Percentiles rank a stretch among this genome's conserved stretches.
These are phyloP conservation scores for Carollia perspicillata DNA, from an alignment of 2,113 vertebrate species.

Conservation along the genomic window DNA sequence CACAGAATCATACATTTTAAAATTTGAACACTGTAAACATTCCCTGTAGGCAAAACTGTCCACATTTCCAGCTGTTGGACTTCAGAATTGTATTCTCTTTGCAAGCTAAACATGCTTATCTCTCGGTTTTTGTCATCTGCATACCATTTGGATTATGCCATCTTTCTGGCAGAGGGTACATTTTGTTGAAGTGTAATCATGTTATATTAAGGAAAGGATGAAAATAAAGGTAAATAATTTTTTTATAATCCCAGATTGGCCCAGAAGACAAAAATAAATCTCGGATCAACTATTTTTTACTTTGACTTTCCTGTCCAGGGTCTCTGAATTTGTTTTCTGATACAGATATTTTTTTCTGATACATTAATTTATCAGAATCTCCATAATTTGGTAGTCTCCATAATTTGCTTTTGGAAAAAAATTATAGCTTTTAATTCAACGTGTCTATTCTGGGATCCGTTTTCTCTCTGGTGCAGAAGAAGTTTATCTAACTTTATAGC, in stretches of 20 bases:
- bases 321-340: conserved; percentile 12
- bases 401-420: conserved; percentile 12
- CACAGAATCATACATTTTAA: neutral
- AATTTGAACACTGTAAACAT: neutral
- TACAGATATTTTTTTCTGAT: conserved; percentile 1
- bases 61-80: neutral
- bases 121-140: neutral
- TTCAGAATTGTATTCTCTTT: neutral
- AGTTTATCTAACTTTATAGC: conserved; percentile 67
- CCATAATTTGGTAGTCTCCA: conserved; percentile 25
- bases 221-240: neutral
- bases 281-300: neutral
- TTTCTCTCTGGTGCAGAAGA: conserved; percentile 62
- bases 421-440: conserved; percentile 61
- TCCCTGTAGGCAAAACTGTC: neutral
- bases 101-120: neutral
- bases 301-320: neutral
- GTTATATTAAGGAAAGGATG: neutral
- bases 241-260: neutral
- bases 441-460: conserved; percentile 55
- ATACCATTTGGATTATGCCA: neutral
- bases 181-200: neutral
- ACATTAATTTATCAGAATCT: neutral
- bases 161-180: neutral
- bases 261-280: neutral